These are phyloP conservation scores for Volucella inanis DNA, from an alignment of 2,888 invertebrate species.

Conservation along the genomic window DNA sequence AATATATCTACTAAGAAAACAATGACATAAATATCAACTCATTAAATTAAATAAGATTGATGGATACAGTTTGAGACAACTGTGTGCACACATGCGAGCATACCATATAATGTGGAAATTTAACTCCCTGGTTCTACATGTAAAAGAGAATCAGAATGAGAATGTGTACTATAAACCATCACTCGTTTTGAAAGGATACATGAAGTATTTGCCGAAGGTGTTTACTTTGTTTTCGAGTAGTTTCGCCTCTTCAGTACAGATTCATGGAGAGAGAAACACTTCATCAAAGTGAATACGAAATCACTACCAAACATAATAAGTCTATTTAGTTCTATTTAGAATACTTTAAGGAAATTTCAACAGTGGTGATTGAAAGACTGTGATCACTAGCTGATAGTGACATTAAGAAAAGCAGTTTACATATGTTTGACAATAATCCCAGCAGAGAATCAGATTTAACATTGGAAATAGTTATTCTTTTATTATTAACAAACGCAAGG, in stretches of 20 bases:
- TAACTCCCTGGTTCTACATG: not conserved
- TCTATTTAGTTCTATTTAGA: not conserved
- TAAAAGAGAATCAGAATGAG: not conserved
- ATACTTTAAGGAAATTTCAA: constrained; percentile 1
- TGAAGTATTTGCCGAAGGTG: constrained; percentile 22
- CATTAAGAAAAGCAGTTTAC: too few species aligned
- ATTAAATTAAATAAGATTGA: constrained; percentile 73
- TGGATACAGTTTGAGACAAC: constrained; percentile 61
- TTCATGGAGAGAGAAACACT: constrained; percentile 19
- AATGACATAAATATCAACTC: constrained; percentile 68
- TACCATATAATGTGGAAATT: constrained; percentile 23
- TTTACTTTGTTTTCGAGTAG: not conserved
- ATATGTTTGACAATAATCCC: too few species aligned
- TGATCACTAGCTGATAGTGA: constrained; percentile 2
- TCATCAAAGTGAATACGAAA: constrained; percentile 50
- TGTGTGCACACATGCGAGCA: constrained; percentile 24
- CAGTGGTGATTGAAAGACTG: constrained; percentile 15
- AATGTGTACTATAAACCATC: not conserved
- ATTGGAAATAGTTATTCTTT: too few species aligned
- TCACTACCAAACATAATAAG: constrained; percentile 19
- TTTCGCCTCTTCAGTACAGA: constrained; percentile 8
- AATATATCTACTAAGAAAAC: constrained; percentile 40
- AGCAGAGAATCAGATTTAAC: too few species aligned
- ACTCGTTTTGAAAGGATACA: not conserved
- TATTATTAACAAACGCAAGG: too few species aligned